Evolutionary conservation across 1,140 invertebrate species (phyloP).

Genomic region (Chymomyza costata): DNA sequence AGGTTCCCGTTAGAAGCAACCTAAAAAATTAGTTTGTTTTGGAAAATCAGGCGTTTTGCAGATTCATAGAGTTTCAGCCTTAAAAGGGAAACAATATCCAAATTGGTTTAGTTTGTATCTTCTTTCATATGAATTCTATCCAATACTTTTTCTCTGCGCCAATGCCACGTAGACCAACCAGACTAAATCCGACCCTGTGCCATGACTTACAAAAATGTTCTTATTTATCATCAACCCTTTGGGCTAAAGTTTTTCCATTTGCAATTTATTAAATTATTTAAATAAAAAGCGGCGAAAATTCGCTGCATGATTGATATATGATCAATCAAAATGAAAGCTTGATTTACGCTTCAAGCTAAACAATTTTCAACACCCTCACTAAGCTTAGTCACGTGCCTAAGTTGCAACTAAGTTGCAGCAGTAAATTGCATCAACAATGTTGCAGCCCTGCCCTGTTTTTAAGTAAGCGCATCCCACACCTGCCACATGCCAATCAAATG

Average conservation of each 20-base stretch:
- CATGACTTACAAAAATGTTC: too few relatives aligned
- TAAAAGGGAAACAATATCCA: too few relatives aligned
- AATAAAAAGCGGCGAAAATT: conserved; percentile 44
- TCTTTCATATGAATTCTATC: too few relatives aligned
- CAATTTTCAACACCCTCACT: conserved; percentile 28
- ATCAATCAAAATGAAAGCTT: conserved; percentile 30
- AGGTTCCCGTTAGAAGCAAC: too few relatives aligned
- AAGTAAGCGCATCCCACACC: too few relatives aligned
- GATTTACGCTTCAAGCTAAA: conserved; percentile 14
- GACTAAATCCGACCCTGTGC: too few relatives aligned
- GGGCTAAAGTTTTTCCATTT: conserved; percentile 22
- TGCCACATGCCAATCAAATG: conserved; percentile 46
- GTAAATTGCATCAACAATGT: not conserved
- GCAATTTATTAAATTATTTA: conserved; percentile 63
- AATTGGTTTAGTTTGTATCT: too few relatives aligned
- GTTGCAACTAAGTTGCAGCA: not conserved
- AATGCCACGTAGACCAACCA: too few relatives aligned
- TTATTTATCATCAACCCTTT: not conserved
- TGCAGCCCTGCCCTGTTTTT: not conserved
- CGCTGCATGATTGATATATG: conserved; percentile 36
- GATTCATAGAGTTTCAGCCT: too few relatives aligned
- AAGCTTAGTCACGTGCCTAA: conserved; percentile 24
- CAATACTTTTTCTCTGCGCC: too few relatives aligned
- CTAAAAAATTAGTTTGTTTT: too few relatives aligned
- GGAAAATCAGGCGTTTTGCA: too few relatives aligned